Conservation (phyloP, 1,140 invertebrate species). For the Bombus fervidus region DNA sequence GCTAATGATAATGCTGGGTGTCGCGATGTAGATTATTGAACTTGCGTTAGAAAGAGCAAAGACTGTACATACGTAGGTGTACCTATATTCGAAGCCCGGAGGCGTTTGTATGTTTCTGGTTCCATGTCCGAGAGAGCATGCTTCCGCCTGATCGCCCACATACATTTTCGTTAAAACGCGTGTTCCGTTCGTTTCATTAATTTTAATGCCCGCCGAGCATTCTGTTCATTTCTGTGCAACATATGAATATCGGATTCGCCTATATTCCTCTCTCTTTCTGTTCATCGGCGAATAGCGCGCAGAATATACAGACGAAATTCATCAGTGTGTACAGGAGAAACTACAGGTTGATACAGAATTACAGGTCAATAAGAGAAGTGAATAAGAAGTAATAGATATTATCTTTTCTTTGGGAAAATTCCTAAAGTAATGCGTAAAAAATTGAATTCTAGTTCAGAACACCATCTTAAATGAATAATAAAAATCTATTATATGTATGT, state of each 20-base stretch:
- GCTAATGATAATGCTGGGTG: too few relatives aligned
- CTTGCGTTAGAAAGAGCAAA: slow-evolving; percentile 29
- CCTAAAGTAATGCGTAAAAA: too few relatives aligned
- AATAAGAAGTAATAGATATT: not conserved
- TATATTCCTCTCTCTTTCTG: slow-evolving; percentile 13
- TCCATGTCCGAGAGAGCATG: slow-evolving; percentile 68
- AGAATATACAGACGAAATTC: slow-evolving; percentile 29
- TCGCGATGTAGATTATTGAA: not conserved
- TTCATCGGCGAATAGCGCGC: slow-evolving; percentile 27
- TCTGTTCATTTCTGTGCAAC: slow-evolving; percentile 79
- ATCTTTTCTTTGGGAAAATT: too few relatives aligned
- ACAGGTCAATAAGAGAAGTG: not conserved
- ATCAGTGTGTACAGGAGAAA: not conserved
- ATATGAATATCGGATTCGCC: slow-evolving; percentile 72
- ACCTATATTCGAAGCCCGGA: slow-evolving; percentile 24
- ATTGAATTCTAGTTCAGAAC: too few relatives aligned
- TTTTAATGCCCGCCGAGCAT: slow-evolving; percentile 78
- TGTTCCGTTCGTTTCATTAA: slow-evolving; percentile 79
- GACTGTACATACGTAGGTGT: slow-evolving; percentile 3
- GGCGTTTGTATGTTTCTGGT: slow-evolving; percentile 50
- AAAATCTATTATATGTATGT: too few relatives aligned
- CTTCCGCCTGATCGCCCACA: slow-evolving; percentile 77
- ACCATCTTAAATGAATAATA: too few relatives aligned
- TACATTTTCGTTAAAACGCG: slow-evolving; percentile 78
- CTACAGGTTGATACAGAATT: not conserved